Base-by-base conservation (phyloP, 2,888 invertebrate genomes). In the Drosophila buzzatii region DNA sequence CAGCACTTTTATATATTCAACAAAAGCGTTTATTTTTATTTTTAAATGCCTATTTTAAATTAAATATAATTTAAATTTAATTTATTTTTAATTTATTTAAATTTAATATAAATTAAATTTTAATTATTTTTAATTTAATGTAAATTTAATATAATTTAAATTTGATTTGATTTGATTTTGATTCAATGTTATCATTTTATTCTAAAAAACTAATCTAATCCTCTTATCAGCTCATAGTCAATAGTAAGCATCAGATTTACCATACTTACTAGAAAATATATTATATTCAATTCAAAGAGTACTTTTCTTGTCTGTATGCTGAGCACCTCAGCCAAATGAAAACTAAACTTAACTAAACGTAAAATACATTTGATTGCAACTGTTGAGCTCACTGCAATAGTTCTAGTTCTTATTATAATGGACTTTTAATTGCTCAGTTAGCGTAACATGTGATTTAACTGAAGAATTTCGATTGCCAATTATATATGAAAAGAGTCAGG, bases 341-440 rank as follows among this genome's bases (percentile, higher is more conserved):
- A 60, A 76, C 76, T 73, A 47, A 77, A 59, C n/a, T 44, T 16
- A 60, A 76, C 76, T 73, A 47, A 77, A 59, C n/a, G 47, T 16
- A 4, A 52, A 77, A 42, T 37, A 9, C 18, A 59, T 49, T 52
- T 64, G 10, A 23, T 42, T 45, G 20, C 31, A 37, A 31, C 0
- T 10, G 31, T 23, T 31, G 39, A 27, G 47, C 10, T 16, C 35
- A 20, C 14, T 10, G 39, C 20, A 20, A 12, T 20, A 16, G 16
- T 3, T 27, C 14, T 39, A 20, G 37, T 59, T 58, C n/a, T n/a
- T 33, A 27, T 39, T 44, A 16, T 73, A 77, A 76, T 76, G 35
- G 76, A 49, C 55, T 77, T 76, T 76, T 76, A 76, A 76, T 76
- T 73, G 55, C 16, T 23, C 23, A 23, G 60, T 16, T 62, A 18